phyloP scores from a whole-genome alignment of 1,140 invertebrate genomes.

The Drosophila repleta region DNA sequence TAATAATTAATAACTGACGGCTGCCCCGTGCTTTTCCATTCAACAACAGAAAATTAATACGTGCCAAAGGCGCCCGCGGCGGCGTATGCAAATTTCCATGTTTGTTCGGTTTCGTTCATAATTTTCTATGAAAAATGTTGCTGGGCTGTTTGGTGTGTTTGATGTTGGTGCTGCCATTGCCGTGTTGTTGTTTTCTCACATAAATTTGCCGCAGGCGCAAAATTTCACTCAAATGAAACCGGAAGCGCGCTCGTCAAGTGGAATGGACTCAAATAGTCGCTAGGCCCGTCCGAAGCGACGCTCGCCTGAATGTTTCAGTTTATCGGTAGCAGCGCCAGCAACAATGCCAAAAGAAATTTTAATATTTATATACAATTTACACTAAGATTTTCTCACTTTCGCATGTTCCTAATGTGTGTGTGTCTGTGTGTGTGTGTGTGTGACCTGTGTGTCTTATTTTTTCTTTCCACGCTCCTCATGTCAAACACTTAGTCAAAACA shows the following conservation, averaged over 20 bases:
- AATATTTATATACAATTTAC: slow-evolving; percentile 60
- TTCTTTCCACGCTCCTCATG: slow-evolving; percentile 79
- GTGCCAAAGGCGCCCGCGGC: slow-evolving; percentile 61
- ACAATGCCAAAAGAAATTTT: slow-evolving; percentile 59
- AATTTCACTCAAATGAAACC: slow-evolving; percentile 81
- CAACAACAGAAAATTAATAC: slow-evolving; percentile 29
- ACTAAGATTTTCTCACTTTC: slow-evolving; percentile 73
- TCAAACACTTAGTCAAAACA: slow-evolving; percentile 82
- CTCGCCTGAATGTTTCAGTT: slow-evolving; percentile 39
- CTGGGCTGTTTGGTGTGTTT: background rate
- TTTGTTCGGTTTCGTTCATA: slow-evolving; percentile 66
- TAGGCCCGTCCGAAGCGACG: slow-evolving; percentile 16
- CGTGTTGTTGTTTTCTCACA: slow-evolving; percentile 69
- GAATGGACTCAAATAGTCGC: slow-evolving; percentile 59
- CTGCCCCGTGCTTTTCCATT: slow-evolving; percentile 33
- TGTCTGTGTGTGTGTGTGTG: slow-evolving; percentile 4
- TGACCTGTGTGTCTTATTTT: slow-evolving; percentile 32
- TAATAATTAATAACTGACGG: slow-evolving; percentile 64
- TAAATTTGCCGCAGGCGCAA: slow-evolving; percentile 74
- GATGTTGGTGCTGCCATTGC: slow-evolving; percentile 19
- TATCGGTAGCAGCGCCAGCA: slow-evolving; percentile 45
- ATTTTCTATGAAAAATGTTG: slow-evolving; percentile 77
- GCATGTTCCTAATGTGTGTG: slow-evolving; percentile 51
- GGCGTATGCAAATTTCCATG: slow-evolving; percentile 66
- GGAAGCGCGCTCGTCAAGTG: slow-evolving; percentile 70